Conservation (phyloP, 23 tunicate genomes). For the Styela clava region DNA sequence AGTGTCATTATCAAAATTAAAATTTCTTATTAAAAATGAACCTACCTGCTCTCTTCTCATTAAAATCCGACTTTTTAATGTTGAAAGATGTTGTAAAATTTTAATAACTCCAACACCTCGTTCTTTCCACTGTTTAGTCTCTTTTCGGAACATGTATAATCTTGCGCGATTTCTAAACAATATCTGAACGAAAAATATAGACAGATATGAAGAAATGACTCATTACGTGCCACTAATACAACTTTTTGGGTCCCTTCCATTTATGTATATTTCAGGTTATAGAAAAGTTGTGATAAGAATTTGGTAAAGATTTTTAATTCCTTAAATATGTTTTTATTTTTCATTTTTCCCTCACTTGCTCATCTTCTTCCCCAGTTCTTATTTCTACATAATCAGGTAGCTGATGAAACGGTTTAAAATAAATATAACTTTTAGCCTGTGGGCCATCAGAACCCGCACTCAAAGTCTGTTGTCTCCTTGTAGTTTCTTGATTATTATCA, state of each 20-base stretch:
- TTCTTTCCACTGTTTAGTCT: slow-evolving; percentile 77
- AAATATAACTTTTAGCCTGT: slow-evolving; percentile 34
- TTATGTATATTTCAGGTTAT: no score
- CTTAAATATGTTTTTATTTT: no score
- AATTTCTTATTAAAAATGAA: no score
- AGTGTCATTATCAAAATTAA: no score
- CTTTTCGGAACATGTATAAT: slow-evolving; percentile 47
- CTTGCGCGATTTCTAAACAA: slow-evolving; percentile 53
- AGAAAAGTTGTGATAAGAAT: no score
- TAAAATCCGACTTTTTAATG: slow-evolving; percentile 54
- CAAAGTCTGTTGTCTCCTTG: slow-evolving; percentile 2
- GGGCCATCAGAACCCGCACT: slow-evolving; percentile 22
- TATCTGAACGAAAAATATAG: slow-evolving; percentile 44
- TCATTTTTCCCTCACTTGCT: slow-evolving; percentile 56
- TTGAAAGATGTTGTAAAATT: slow-evolving; percentile 43
- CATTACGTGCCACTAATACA: no score
- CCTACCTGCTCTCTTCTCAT: slow-evolving; percentile 91
- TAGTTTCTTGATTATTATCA: background rate
- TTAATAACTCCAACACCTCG: slow-evolving; percentile 70
- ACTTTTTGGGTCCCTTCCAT: no score
- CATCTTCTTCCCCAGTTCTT: slow-evolving; percentile 79
- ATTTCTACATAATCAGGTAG: slow-evolving; percentile 69
- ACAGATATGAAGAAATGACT: no score
- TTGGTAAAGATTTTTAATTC: no score
- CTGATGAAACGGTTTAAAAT: slow-evolving; percentile 66